These are phyloP conservation scores for Mesorhabditis spiculigera DNA, from an alignment of 2,888 invertebrate genomes.

Conservation along the genomic window DNA sequence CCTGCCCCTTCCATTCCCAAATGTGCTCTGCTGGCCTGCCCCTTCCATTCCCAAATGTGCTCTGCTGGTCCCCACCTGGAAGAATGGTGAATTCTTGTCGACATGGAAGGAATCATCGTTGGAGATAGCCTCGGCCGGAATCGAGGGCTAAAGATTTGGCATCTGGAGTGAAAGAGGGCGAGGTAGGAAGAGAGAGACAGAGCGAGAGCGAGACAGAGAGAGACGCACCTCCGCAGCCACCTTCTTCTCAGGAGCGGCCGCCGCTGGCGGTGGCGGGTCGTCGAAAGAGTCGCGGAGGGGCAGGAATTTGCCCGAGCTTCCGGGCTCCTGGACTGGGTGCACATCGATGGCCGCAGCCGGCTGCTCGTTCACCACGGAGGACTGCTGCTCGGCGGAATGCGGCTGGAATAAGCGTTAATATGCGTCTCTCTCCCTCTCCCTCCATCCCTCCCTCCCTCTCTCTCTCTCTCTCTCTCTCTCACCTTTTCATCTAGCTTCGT, in stretches of 20 bases:
- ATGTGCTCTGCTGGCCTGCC: no score
- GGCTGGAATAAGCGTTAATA: not conserved
- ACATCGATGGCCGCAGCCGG: not conserved
- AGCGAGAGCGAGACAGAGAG: no score
- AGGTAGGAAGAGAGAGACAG: no score
- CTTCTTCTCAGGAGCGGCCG: not conserved
- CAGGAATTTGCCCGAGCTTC: not conserved
- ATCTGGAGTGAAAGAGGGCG: not conserved
- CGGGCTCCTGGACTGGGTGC: not conserved
- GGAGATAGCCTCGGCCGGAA: not conserved
- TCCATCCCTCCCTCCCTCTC: no score
- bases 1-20: no score
- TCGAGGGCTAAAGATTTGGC: not conserved
- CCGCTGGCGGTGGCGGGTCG: not conserved
- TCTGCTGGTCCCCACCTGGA: not conserved
- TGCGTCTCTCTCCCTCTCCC: no score
- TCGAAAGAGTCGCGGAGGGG: not conserved
- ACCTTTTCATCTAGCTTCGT: conserved; percentile 10
- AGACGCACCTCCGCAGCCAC: not conserved
- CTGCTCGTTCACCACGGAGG: not conserved
- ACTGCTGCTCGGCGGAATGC: not conserved
- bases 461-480: not conserved
- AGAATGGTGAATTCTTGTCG: not conserved
- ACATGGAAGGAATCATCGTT: not conserved
- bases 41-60: no score